Evolutionary conservation across 2,888 invertebrate genomes (phyloP).

Genomic region (Chironomus tentans): DNA sequence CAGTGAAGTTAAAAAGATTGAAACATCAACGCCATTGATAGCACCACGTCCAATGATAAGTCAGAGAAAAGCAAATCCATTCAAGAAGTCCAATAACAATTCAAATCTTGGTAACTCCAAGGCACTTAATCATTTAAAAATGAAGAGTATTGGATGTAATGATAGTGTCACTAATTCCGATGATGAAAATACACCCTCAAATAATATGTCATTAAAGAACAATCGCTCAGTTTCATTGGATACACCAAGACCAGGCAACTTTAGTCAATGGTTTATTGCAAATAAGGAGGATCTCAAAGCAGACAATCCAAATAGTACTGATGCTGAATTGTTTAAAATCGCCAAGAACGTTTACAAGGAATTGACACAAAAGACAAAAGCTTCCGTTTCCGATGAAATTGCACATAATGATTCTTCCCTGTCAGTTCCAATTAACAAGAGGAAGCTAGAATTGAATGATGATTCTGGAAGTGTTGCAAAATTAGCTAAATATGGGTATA

Average conservation of each 20-base stretch:
- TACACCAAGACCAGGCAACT: conserved; percentile 41
- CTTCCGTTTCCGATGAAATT: conserved; percentile 30
- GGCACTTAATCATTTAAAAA: conserved; percentile 38
- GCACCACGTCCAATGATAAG: conserved; percentile 37
- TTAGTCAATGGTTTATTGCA: conserved; percentile 47
- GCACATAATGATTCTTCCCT: conserved; percentile 35
- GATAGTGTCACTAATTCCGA: conserved; percentile 1
- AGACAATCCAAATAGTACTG: conserved; percentile 47
- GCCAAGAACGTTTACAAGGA: conserved; percentile 39
- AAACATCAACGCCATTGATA: conserved; percentile 31
- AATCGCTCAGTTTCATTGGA: not conserved
- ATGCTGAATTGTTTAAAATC: conserved; percentile 48
- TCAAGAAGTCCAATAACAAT: conserved; percentile 44
- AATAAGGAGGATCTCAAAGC: conserved; percentile 48
- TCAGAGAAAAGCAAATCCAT: conserved; percentile 43
- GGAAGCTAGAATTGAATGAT: conserved; percentile 38
- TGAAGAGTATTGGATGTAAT: conserved; percentile 30
- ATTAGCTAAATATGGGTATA: conserved; percentile 41
- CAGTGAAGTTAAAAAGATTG: not conserved
- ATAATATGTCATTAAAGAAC: not conserved
- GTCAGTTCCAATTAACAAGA: conserved; percentile 39
- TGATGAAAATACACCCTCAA: conserved; percentile 18
- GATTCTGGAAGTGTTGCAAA: conserved; percentile 33
- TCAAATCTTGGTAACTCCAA: conserved; percentile 36
- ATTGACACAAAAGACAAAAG: conserved; percentile 42